Conservation (phyloP, 2,888 invertebrate genomes). For the Synanthedon vespiformis region DNA sequence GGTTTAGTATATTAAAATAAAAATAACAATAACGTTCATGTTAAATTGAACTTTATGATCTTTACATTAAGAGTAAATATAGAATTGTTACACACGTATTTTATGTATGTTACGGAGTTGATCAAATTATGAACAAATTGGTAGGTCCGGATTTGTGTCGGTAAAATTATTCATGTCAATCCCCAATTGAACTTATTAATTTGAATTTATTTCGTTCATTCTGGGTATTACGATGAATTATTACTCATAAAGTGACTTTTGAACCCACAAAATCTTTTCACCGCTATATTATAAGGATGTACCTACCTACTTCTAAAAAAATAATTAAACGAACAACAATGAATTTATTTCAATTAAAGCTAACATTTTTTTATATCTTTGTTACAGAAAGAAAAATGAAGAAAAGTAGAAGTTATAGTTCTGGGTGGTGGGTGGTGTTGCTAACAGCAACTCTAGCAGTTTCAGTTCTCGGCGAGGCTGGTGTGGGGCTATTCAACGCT, state of each 20-base stretch:
- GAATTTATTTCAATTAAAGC: no score
- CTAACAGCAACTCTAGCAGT: constrained; percentile 42
- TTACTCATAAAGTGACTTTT: constrained; percentile 17
- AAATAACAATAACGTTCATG: no score
- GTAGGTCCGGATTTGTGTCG: constrained; percentile 37
- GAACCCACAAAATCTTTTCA: background rate
- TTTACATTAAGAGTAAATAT: no score
- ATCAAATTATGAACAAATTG: constrained; percentile 33
- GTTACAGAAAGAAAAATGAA: constrained; percentile 24
- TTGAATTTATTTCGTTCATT: constrained; percentile 36
- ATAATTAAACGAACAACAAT: no score
- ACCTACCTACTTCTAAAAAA: no score
- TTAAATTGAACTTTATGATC: no score
- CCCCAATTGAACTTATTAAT: constrained; percentile 59
- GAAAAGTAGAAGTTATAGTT: constrained; percentile 44
- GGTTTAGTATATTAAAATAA: no score
- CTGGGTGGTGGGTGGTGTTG: constrained; percentile 53
- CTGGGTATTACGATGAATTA: constrained; percentile 39
- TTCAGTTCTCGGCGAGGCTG: constrained; percentile 35
- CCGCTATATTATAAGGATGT: no score
- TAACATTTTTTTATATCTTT: background rate
- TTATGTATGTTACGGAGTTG: constrained; percentile 4
- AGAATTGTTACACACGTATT: no score
- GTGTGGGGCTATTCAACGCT: constrained; percentile 51
- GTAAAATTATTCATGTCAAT: constrained; percentile 47